Conservation (phyloP, 2,797 vertebrate genomes). For the Enteromius treurensis region DNA sequence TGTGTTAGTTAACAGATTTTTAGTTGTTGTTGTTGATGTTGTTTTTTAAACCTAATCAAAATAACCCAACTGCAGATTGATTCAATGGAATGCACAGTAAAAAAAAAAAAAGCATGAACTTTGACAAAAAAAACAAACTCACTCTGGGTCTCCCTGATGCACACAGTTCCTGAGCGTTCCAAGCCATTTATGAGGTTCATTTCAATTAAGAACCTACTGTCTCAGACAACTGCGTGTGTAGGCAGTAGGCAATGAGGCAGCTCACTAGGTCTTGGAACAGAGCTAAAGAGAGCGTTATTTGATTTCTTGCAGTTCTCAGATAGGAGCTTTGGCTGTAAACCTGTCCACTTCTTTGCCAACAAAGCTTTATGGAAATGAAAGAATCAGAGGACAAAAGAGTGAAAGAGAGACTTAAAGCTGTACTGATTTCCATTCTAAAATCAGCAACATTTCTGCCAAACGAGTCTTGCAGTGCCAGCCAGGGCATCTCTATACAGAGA, state of each 20-base stretch:
- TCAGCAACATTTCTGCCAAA: slow-evolving; percentile 39
- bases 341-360: slow-evolving; percentile 11
- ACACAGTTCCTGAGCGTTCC: not conserved
- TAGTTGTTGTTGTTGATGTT: no score
- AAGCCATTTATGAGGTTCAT: slow-evolving; percentile 6
- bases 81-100: no score
- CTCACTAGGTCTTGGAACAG: not conserved
- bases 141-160: not conserved
- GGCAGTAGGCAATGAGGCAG: not conserved
- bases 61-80: no score
- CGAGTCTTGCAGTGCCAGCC: slow-evolving; percentile 35
- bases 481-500: slow-evolving; percentile 33
- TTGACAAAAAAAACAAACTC: no score
- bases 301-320: slow-evolving; percentile 5
- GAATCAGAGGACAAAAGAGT: slow-evolving; percentile 31
- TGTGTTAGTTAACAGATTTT: no score
- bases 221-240: not conserved
- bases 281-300: not conserved
- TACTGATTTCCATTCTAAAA: slow-evolving; percentile 35
- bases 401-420: slow-evolving; percentile 13
- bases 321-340: slow-evolving; percentile 17
- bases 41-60: no score
- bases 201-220: not conserved
- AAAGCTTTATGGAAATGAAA: slow-evolving; percentile 48
- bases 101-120: no score